A percentile compares a stretch with the other conserved stretches of the same genome.
These are phyloP conservation scores for Drosophila paulistorum DNA, from an alignment of 1,140 invertebrate species.

Conservation along the genomic window DNA sequence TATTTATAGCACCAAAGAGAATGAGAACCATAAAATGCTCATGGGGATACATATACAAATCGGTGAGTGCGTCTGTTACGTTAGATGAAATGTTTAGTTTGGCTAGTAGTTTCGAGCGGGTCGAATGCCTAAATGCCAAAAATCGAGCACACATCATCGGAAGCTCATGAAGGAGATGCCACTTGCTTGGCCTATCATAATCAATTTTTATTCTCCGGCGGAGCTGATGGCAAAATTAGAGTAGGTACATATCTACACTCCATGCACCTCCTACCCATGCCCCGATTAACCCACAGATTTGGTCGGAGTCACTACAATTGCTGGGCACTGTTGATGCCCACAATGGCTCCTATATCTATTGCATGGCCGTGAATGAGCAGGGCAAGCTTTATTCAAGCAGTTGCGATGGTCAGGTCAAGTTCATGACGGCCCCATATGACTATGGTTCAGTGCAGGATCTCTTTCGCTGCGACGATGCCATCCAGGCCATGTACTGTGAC, in stretches of 20 bases:
- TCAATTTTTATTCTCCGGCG: constrained; percentile 76
- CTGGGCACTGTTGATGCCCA: constrained; percentile 63
- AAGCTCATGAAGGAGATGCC: constrained; percentile 78
- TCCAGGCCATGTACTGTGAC: constrained; percentile 74
- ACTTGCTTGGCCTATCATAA: constrained; percentile 65
- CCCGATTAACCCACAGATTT: constrained; percentile 39
- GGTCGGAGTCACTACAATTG: constrained; percentile 62
- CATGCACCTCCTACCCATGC: too few species aligned
- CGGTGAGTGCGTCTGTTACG: background rate
- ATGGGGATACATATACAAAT: background rate
- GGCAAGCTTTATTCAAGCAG: constrained; percentile 80
- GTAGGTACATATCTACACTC: constrained; percentile 52
- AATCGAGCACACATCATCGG: constrained; percentile 63
- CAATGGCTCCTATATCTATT: constrained; percentile 73
- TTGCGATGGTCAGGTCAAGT: constrained; percentile 78
- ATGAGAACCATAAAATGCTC: background rate
- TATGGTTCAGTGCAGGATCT: constrained; percentile 56
- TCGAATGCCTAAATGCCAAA: constrained; percentile 40
- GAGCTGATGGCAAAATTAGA: constrained; percentile 82
- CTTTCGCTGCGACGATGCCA: constrained; percentile 72
- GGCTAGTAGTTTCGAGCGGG: constrained; percentile 30
- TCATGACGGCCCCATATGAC: constrained; percentile 65
- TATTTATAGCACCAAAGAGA: constrained; percentile 14
- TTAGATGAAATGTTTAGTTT: constrained; percentile 3
- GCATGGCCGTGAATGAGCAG: constrained; percentile 67